Conservation (phyloP, 2,797 vertebrate species). For the Strix occidentalis region DNA sequence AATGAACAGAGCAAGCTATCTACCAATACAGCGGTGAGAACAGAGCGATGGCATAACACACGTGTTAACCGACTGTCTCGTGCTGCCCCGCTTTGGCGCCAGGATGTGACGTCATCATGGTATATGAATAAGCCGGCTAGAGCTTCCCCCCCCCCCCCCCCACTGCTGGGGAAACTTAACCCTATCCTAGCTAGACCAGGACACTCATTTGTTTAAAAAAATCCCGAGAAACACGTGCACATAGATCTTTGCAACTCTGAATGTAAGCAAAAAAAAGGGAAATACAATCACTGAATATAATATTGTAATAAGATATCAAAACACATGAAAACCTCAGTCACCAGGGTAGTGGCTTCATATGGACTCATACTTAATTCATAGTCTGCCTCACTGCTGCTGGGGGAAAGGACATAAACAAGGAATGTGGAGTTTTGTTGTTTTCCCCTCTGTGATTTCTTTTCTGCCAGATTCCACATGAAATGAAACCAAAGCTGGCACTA, state of each 20-base stretch:
- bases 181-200: no score
- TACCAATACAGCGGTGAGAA: no score
- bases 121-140: no score
- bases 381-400: conserved; percentile 3
- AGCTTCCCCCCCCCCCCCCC: no score
- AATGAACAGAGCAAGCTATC: no score
- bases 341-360: conserved; percentile 48
- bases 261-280: neutral
- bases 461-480: conserved; percentile 67
- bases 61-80: no score
- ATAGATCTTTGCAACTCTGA: conserved; percentile 4
- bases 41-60: no score
- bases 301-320: conserved; percentile 53
- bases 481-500: conserved; percentile 48
- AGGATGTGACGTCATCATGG: no score
- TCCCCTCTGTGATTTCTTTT: conserved; percentile 49
- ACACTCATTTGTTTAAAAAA: neutral
- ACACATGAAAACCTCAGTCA: conserved; percentile 19
- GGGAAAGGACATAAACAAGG: conserved; percentile 58
- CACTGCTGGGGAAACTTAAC: no score
- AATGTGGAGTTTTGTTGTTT: neutral
- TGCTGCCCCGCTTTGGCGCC: no score
- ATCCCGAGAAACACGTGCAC: neutral
- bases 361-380: conserved; percentile 71
- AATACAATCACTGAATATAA: conserved; percentile 3